Conservation (phyloP, 2,888 invertebrate genomes). For the Schizaphis graminum region DNA sequence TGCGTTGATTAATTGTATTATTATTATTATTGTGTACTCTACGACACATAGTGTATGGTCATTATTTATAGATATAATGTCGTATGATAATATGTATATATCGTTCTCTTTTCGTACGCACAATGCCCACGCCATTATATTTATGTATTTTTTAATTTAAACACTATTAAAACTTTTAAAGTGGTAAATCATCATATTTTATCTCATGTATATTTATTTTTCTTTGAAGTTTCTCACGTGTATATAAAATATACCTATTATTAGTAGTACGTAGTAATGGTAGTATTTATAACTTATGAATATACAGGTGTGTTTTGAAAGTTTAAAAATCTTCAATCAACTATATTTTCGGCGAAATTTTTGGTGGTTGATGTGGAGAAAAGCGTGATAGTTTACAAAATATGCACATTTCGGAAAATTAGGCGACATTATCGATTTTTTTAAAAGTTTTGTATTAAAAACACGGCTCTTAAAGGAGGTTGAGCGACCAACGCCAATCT, state of each 20-base stretch:
- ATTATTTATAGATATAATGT: not conserved
- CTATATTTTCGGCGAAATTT: not conserved
- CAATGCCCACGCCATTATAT: not conserved
- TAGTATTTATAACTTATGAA: not conserved
- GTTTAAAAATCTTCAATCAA: not conserved
- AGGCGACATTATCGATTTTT: not conserved
- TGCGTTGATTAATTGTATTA: not conserved
- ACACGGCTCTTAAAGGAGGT: not conserved
- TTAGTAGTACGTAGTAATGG: not conserved
- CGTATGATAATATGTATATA: not conserved
- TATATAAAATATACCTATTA: not conserved
- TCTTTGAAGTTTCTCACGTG: not conserved
- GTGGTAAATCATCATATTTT: not conserved
- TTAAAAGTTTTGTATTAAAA: not conserved
- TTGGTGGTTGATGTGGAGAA: not conserved
- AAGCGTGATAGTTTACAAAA: not conserved
- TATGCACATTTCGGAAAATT: not conserved
- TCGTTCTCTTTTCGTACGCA: not conserved
- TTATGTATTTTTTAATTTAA: constrained; percentile 3
- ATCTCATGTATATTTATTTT: not conserved
- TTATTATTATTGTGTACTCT: constrained; percentile 14
- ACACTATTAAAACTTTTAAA: not conserved
- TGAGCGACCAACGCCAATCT: not conserved
- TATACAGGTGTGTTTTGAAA: not conserved
- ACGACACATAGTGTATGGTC: not conserved